Percentiles rank a stretch among this genome's conserved stretches.
Evolutionary conservation across 2,797 vertebrate species (phyloP).

Genomic region (Pyrocephalus nanus): DNA sequence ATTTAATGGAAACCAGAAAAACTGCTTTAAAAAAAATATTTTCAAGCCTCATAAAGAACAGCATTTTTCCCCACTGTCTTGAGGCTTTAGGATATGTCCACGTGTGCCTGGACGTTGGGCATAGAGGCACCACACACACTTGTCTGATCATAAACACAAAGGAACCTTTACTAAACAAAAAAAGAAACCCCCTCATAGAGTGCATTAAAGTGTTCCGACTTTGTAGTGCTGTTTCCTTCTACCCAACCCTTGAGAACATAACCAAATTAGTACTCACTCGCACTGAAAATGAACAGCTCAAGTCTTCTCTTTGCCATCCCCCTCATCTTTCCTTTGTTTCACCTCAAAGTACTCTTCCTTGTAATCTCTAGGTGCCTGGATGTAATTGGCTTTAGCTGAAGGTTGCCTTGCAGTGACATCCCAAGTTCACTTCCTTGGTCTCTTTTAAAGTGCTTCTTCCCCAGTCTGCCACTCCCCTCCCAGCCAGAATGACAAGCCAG

Average conservation of each 20-base stretch:
- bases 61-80: not conserved
- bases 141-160: not conserved
- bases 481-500: not conserved
- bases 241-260: not conserved
- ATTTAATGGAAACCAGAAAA: not conserved
- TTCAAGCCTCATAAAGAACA: not conserved
- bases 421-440: not conserved
- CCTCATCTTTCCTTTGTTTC: not conserved
- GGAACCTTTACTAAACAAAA: not conserved
- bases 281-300: conserved; percentile 36
- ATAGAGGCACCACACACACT: not conserved
- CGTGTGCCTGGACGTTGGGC: not conserved
- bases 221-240: not conserved
- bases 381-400: not conserved
- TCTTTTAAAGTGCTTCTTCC: not conserved
- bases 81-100: not conserved
- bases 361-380: not conserved
- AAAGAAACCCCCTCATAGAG: not conserved
- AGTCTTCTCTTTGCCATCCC: not conserved
- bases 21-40: not conserved
- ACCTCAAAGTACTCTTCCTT: not conserved
- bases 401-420: not conserved
- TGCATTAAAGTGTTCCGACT: not conserved
- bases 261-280: conserved; percentile 61
- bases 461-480: not conserved